Conservation (phyloP, 2,113 vertebrate species). For the Chelonoidis abingdonii region DNA sequence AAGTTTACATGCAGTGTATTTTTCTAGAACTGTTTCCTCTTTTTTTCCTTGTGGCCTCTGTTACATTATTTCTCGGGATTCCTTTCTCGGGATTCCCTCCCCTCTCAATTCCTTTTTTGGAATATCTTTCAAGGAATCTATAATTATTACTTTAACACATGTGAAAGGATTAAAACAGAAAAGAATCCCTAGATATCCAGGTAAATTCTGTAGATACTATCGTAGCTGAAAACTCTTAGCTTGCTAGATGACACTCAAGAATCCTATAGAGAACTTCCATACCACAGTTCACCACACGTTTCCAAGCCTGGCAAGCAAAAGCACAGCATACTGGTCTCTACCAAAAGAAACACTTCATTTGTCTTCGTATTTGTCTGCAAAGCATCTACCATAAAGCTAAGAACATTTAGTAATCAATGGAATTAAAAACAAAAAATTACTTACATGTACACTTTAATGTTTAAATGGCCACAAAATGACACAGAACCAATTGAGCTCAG, state of each 20-base stretch:
- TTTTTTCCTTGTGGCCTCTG: neutral
- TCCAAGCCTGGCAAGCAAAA: neutral
- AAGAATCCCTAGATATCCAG: neutral
- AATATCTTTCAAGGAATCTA: neutral
- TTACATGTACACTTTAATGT: rapidly evolving
- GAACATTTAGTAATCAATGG: neutral
- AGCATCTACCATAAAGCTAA: neutral
- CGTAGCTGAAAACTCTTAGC: neutral
- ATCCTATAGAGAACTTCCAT: neutral
- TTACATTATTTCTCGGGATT: neutral
- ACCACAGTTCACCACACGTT: neutral
- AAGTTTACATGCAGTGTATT: too few relatives aligned
- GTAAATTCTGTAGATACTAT: neutral
- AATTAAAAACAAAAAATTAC: neutral
- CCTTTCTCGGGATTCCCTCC: neutral
- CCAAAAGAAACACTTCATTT: neutral
- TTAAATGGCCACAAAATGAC: neutral
- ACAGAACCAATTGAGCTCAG: neutral
- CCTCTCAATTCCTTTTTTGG: neutral
- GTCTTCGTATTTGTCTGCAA: neutral
- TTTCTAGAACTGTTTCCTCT: neutral
- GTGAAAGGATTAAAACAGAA: conserved; percentile 14
- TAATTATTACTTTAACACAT: neutral
- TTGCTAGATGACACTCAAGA: rapidly evolving
- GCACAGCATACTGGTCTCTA: rapidly evolving